These are phyloP conservation scores for Penaeus chinensis DNA, from an alignment of 1,140 invertebrate species.

Conservation along the genomic window DNA sequence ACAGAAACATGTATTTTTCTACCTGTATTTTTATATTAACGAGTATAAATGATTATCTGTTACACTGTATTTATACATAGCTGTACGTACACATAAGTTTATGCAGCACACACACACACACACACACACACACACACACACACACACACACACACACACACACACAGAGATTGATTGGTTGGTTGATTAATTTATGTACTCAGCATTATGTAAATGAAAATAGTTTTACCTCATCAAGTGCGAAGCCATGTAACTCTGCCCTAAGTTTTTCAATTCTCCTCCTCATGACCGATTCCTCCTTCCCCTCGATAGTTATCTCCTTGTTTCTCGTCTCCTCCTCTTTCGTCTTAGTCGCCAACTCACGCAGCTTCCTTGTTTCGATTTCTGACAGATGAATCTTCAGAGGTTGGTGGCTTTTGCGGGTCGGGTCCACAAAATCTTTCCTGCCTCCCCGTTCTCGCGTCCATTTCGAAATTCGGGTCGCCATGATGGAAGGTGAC, in stretches of 20 bases:
- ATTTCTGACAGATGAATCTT: background rate
- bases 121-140: too few relatives aligned
- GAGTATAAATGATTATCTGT: too few relatives aligned
- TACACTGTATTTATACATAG: too few relatives aligned
- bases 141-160: too few relatives aligned
- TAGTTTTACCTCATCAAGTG: slow-evolving; percentile 24
- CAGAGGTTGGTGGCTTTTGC: slow-evolving; percentile 34
- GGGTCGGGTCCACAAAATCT: slow-evolving; percentile 37
- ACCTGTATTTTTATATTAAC: too few relatives aligned
- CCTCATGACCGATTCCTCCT: slow-evolving; percentile 30
- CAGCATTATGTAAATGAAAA: background rate
- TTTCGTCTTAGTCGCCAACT: background rate
- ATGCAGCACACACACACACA: too few relatives aligned
- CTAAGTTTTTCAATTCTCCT: slow-evolving; percentile 39
- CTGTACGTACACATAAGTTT: too few relatives aligned
- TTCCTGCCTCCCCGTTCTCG: slow-evolving; percentile 34
- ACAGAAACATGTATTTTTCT: too few relatives aligned
- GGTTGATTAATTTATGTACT: too few relatives aligned
- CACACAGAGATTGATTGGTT: too few relatives aligned
- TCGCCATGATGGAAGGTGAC: slow-evolving; percentile 31
- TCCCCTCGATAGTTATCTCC: background rate
- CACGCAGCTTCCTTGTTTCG: slow-evolving; percentile 23
- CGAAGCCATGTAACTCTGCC: slow-evolving; percentile 40
- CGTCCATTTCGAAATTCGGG: slow-evolving; percentile 47
- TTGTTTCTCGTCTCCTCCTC: background rate